Percentiles rank a stretch among this genome's conserved stretches.
Evolutionary conservation across 2,888 invertebrate genomes (phyloP).

Genomic region (Pterostichus madidus): DNA sequence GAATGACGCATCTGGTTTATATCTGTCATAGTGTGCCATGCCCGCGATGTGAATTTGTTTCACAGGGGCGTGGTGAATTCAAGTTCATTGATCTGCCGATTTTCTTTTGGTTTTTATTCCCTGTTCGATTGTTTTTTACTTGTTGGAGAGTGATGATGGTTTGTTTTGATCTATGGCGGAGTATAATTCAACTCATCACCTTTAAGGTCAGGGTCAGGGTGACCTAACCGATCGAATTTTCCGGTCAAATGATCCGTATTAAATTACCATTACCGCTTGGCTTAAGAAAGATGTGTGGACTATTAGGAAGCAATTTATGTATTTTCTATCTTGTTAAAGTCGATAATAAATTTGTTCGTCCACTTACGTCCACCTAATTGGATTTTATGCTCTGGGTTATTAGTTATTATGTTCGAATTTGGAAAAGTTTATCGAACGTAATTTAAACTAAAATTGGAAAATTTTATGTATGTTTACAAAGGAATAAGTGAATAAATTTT

Average conservation of each 20-base stretch:
- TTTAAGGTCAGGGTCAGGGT: constrained; percentile 53
- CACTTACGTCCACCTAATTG: neutral
- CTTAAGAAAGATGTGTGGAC: constrained; percentile 27
- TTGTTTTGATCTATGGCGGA: neutral
- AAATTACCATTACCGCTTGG: constrained; percentile 34
- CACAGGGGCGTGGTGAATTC: constrained; percentile 59
- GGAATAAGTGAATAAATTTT: too few relatives aligned
- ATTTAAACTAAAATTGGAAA: too few relatives aligned
- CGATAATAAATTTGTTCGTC: constrained; percentile 38
- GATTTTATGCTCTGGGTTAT: neutral
- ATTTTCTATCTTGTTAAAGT: constrained; percentile 34
- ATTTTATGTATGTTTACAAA: too few relatives aligned
- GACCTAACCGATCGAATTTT: constrained; percentile 55
- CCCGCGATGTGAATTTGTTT: constrained; percentile 46
- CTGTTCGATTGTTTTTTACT: constrained; percentile 22
- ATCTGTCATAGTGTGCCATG: constrained; percentile 56
- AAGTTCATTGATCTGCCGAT: constrained; percentile 62
- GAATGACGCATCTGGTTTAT: constrained; percentile 62
- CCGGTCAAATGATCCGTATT: constrained; percentile 44
- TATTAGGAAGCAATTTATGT: constrained; percentile 42
- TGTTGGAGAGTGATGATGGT: neutral
- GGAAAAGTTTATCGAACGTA: neutral
- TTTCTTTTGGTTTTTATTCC: constrained; percentile 39
- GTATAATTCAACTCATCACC: neutral
- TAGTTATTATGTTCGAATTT: neutral